These are phyloP conservation scores for Psittacula echo DNA, from an alignment of 2,797 vertebrate genomes.

Conservation along the genomic window DNA sequence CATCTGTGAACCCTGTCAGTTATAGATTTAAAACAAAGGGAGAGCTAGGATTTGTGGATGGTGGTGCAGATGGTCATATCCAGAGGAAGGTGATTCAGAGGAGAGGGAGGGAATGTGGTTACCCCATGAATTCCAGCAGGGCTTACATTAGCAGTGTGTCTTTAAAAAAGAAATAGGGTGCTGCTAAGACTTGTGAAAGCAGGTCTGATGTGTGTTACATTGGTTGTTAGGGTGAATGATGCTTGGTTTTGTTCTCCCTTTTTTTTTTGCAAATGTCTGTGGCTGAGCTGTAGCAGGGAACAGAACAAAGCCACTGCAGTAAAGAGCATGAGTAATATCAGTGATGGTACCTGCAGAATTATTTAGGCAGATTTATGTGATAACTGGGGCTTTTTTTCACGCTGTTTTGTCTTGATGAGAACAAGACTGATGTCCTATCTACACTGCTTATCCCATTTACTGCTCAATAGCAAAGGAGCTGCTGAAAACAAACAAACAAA, in stretches of 20 bases:
- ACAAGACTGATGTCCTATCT: conserved; percentile 3
- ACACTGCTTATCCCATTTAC: background rate
- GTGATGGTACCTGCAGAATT: background rate
- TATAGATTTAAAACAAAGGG: background rate
- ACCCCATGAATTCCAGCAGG: background rate
- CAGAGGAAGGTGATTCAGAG: background rate
- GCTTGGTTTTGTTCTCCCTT: background rate
- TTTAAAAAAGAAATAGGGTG: background rate
- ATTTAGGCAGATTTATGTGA: background rate
- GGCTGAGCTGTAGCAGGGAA: background rate
- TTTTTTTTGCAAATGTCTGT: background rate
- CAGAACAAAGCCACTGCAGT: background rate
- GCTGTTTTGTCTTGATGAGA: background rate
- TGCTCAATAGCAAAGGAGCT: background rate
- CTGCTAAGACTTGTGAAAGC: background rate
- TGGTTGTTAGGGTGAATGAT: background rate
- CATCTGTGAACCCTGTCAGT: background rate
- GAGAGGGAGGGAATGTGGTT: background rate
- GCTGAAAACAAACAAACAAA: conserved; percentile 17
- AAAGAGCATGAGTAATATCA: conserved; percentile 19
- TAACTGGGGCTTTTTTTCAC: background rate
- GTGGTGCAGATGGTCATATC: accelerated
- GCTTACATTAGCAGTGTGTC: background rate
- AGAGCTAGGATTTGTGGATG: background rate
- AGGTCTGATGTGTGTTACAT: background rate